A percentile compares a stretch with the other conserved stretches of the same genome.
Evolutionary conservation across 2,888 invertebrate species (phyloP).

Genomic region (Cremastobaeus sp.): DNA sequence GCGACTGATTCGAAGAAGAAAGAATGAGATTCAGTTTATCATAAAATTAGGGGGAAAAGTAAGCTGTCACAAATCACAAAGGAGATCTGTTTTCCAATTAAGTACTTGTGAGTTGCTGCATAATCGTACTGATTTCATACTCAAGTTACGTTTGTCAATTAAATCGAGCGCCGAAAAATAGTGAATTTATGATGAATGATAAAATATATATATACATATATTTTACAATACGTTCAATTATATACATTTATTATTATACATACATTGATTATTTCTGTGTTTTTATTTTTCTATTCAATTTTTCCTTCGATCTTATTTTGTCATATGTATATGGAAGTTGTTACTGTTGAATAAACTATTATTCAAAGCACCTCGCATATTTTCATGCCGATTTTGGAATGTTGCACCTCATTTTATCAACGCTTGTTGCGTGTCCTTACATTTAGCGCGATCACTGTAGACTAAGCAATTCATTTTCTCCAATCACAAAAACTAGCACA

Average conservation of each 20-base stretch:
- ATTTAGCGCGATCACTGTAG: no score
- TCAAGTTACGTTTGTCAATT: conserved; percentile 51
- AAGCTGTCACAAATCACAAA: conserved; percentile 59
- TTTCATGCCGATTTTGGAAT: no score
- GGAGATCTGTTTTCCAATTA: conserved; percentile 51
- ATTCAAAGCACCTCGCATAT: conserved; percentile 41
- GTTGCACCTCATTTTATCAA: conserved; percentile 4
- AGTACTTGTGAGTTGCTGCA: conserved; percentile 43
- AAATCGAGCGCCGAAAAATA: conserved; percentile 50
- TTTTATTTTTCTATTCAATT: conserved; percentile 56
- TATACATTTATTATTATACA: conserved; percentile 58
- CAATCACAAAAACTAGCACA: no score
- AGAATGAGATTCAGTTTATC: conserved; percentile 63
- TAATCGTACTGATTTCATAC: conserved; percentile 54
- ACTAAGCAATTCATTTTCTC: conserved; percentile 1
- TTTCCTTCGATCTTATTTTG: conserved; percentile 43
- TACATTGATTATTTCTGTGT: conserved; percentile 54
- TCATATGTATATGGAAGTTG: conserved; percentile 58
- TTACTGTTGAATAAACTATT: conserved; percentile 61
- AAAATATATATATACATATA: conserved; percentile 51
- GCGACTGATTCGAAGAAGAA: conserved; percentile 80
- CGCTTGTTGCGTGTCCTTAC: conserved; percentile 3
- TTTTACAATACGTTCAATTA: conserved; percentile 59
- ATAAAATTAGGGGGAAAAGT: conserved; percentile 22
- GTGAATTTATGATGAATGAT: conserved; percentile 52